A percentile compares a stretch with the other conserved stretches of the same genome.
phyloP scores from a whole-genome alignment of 2,797 vertebrate species.

The Phataginus tricuspis region DNA sequence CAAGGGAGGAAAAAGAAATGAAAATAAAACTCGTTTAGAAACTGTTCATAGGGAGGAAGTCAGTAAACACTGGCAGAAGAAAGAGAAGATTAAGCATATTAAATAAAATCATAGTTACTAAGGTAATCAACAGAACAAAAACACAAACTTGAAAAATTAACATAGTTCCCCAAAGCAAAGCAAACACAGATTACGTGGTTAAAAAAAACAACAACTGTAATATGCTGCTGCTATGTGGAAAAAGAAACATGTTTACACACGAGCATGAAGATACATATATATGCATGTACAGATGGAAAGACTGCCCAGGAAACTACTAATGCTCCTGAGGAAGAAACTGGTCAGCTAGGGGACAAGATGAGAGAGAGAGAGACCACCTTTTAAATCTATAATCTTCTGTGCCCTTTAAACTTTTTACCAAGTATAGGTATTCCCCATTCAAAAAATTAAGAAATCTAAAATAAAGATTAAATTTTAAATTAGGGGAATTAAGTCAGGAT shows the following conservation, averaged over 20 bases:
- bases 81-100: neutral
- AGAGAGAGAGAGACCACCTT: neutral
- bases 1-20: neutral
- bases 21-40: slow-evolving; percentile 12
- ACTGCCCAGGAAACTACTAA: neutral
- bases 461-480: neutral
- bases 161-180: neutral
- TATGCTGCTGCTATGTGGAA: neutral
- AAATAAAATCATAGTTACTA: neutral
- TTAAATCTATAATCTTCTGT: neutral
- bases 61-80: neutral
- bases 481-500: neutral
- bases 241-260: neutral
- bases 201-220: neutral
- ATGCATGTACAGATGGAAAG: neutral
- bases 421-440: neutral
- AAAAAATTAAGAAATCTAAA: neutral
- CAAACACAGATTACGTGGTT: neutral
- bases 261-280: neutral
- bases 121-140: neutral
- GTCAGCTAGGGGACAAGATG: neutral
- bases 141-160: neutral
- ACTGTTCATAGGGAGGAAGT: neutral
- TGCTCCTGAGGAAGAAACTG: neutral
- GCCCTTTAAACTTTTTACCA: neutral